These are phyloP conservation scores for Danaus melanippus DNA, from an alignment of 1,140 invertebrate species.

Conservation along the genomic window DNA sequence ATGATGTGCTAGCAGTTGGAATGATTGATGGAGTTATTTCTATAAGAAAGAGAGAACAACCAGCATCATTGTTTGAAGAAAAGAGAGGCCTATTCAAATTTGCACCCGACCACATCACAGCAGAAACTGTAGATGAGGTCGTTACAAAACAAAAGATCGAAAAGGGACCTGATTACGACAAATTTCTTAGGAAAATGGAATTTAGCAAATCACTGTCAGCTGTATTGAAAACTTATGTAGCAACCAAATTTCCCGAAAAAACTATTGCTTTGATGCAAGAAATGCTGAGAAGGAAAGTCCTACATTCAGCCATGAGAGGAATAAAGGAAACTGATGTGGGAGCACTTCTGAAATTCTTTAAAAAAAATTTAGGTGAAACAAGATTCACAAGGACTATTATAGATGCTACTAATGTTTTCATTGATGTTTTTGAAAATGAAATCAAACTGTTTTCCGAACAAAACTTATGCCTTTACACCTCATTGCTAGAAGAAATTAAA, in stretches of 20 bases:
- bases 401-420: slow-evolving; percentile 80
- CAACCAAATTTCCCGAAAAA: slow-evolving; percentile 80
- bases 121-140: slow-evolving; percentile 70
- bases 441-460: slow-evolving; percentile 73
- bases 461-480: slow-evolving; percentile 74
- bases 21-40: slow-evolving; percentile 95
- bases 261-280: slow-evolving; percentile 89
- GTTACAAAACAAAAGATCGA: slow-evolving; percentile 64
- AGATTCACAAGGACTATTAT: slow-evolving; percentile 82
- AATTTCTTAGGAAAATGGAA: slow-evolving; percentile 83
- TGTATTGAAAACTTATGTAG: slow-evolving; percentile 76
- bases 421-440: slow-evolving; percentile 81
- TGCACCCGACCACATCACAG: slow-evolving; percentile 68
- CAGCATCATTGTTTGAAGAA: slow-evolving; percentile 55
- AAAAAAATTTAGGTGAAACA: slow-evolving; percentile 80
- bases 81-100: slow-evolving; percentile 67
- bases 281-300: slow-evolving; percentile 82
- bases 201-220: slow-evolving; percentile 85
- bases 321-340: slow-evolving; percentile 78
- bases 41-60: slow-evolving; percentile 82
- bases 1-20: slow-evolving; percentile 89
- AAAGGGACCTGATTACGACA: slow-evolving; percentile 77
- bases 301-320: slow-evolving; percentile 79
- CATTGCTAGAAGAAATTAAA: slow-evolving; percentile 75
- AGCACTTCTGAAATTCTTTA: slow-evolving; percentile 83